These are phyloP conservation scores for Chionoecetes opilio DNA, from an alignment of 1,140 invertebrate genomes.

Conservation along the genomic window DNA sequence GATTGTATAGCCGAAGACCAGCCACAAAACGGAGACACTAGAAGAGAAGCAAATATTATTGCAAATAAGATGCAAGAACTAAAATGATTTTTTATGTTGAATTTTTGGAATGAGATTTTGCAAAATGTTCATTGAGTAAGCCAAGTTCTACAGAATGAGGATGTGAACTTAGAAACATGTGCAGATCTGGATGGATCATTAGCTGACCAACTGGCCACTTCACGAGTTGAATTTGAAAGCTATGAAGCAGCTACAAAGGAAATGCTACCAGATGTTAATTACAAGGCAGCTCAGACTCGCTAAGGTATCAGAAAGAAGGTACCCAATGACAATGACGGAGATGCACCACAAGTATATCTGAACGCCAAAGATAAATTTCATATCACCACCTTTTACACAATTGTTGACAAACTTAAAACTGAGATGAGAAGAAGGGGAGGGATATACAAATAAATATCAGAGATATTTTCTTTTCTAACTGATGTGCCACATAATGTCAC, in stretches of 20 bases:
- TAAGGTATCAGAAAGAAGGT: conserved; percentile 72
- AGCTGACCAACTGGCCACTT: conserved; percentile 56
- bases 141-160: conserved; percentile 78
- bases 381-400: no score
- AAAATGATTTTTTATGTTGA: conserved; percentile 81
- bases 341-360: conserved; percentile 80
- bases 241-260: conserved; percentile 56
- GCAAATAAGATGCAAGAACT: conserved; percentile 80
- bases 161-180: conserved; percentile 76
- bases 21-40: conserved; percentile 50
- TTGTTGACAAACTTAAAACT: no score
- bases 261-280: conserved; percentile 70
- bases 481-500: no score
- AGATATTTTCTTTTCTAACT: no score
- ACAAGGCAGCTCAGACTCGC: conserved; percentile 68
- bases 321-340: conserved; percentile 78
- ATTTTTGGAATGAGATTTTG: conserved; percentile 79
- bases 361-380: conserved; percentile 79
- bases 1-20: conserved; percentile 27
- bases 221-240: conserved; percentile 52
- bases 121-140: conserved; percentile 80
- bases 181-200: conserved; percentile 66
- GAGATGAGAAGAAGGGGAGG: no score
- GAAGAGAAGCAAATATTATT: conserved; percentile 66
- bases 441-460: no score